Evolutionary conservation across 2,888 invertebrate genomes (phyloP).

Genomic region (Tachina fera): DNA sequence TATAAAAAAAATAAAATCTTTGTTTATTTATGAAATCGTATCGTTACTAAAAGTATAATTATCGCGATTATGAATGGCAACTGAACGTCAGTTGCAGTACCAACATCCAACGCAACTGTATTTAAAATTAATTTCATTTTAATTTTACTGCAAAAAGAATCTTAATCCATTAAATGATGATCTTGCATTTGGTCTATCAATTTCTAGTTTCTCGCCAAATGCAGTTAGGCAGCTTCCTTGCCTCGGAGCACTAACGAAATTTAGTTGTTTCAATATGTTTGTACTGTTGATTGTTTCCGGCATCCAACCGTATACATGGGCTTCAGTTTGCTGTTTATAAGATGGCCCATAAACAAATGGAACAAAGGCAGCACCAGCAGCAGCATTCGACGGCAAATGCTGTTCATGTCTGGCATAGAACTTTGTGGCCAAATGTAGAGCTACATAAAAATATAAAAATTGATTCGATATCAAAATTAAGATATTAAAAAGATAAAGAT

Average conservation of each 20-base stretch:
- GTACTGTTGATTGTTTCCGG: conserved; percentile 72
- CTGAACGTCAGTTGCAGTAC: too few species aligned
- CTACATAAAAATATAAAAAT: conserved; percentile 71
- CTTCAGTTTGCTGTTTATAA: conserved; percentile 74
- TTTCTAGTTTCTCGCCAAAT: conserved; percentile 78
- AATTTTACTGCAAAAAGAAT: conserved; percentile 75
- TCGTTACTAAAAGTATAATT: too few species aligned
- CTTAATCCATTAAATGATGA: conserved; percentile 78
- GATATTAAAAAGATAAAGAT: background rate
- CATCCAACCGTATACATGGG: conserved; percentile 80
- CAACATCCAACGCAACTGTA: too few species aligned
- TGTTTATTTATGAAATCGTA: too few species aligned
- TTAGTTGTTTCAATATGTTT: conserved; percentile 72
- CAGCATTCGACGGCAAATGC: conserved; percentile 75
- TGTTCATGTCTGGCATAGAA: conserved; percentile 42
- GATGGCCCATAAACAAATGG: conserved; percentile 68
- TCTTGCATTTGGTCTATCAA: conserved; percentile 79
- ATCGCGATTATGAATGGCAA: too few species aligned
- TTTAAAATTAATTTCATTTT: too few species aligned
- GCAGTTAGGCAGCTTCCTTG: conserved; percentile 79
- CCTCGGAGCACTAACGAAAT: conserved; percentile 78
- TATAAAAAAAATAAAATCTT: too few species aligned
- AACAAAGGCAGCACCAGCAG: conserved; percentile 39
- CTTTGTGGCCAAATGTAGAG: conserved; percentile 69
- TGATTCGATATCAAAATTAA: background rate